phyloP scores from a whole-genome alignment of 2,113 vertebrate species.

The Sclerurus mexicanus region DNA sequence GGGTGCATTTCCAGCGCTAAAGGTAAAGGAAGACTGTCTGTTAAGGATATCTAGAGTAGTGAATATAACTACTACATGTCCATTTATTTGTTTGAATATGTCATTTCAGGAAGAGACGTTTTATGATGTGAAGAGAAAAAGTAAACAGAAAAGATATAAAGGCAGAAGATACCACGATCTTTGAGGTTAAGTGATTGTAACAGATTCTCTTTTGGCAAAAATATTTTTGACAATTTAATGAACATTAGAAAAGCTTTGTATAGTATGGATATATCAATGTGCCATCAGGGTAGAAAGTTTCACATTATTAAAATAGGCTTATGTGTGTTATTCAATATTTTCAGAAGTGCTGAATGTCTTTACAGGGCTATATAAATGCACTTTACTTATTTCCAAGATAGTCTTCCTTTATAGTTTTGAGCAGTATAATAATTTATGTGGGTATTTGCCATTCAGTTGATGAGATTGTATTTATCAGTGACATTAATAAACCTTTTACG shows the following conservation, averaged over 20 bases:
- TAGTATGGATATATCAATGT: conserved; percentile 55
- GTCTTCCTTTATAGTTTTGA: conserved; percentile 63
- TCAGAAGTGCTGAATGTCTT: conserved; percentile 34
- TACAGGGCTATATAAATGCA: conserved; percentile 41
- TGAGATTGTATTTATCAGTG: conserved; percentile 26
- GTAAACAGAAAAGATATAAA: conserved; percentile 34
- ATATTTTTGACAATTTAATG: conserved; percentile 60
- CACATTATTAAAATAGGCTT: conserved; percentile 61
- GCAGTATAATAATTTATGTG: conserved; percentile 37
- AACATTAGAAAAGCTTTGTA: conserved; percentile 35
- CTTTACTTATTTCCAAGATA: conserved; percentile 62
- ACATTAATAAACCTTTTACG: background rate
- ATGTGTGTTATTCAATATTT: conserved; percentile 34
- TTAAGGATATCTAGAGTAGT: conserved; percentile 32
- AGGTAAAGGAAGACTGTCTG: conserved; percentile 61
- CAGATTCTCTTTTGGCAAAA: conserved; percentile 39
- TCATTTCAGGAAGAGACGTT: background rate
- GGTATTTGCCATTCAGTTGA: background rate
- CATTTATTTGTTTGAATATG: conserved; percentile 42
- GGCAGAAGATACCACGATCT: conserved; percentile 18
- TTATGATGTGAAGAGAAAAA: conserved; percentile 38
- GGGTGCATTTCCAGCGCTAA: conserved; percentile 37
- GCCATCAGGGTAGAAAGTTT: conserved; percentile 49
- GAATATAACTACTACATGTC: background rate
- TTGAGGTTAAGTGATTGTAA: conserved; percentile 34